These are phyloP conservation scores for Branchipolynoe longqiensis DNA, from an alignment of 2,888 invertebrate species.

Conservation along the genomic window DNA sequence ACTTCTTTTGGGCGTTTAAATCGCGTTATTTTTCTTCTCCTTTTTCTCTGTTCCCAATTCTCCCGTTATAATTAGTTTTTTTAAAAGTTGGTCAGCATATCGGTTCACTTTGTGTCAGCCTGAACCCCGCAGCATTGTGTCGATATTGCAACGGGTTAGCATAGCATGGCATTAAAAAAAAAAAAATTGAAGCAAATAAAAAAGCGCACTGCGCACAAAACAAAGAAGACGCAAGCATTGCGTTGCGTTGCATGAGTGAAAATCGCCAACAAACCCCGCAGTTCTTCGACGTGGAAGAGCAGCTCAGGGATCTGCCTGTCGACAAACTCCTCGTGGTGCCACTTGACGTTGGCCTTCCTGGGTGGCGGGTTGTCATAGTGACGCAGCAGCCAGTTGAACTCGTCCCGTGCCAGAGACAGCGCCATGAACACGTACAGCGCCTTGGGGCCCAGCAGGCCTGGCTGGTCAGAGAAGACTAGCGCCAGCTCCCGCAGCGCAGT, in stretches of 20 bases:
- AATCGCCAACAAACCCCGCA: slow-evolving; percentile 85
- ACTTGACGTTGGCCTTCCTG: slow-evolving; percentile 77
- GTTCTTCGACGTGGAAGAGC: slow-evolving; percentile 98
- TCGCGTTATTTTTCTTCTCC: too few relatives aligned
- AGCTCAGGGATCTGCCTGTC: slow-evolving; percentile 98
- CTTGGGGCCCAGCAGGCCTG: slow-evolving; percentile 98
- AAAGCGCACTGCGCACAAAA: background rate
- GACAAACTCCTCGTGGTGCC: slow-evolving; percentile 85
- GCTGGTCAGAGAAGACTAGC: slow-evolving; percentile 97
- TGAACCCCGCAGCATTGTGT: too few relatives aligned
- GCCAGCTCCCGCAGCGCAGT: slow-evolving; percentile 97
- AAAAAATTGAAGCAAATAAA: background rate
- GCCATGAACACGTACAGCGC: slow-evolving; percentile 98
- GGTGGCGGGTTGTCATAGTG: slow-evolving; percentile 97
- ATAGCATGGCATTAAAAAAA: too few relatives aligned
- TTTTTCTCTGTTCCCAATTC: too few relatives aligned
- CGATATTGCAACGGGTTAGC: too few relatives aligned
- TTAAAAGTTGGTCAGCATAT: too few relatives aligned
- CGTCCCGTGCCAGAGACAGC: slow-evolving; percentile 96
- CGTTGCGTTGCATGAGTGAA: background rate
- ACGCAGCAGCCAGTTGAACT: slow-evolving; percentile 96
- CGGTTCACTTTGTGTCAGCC: too few relatives aligned
- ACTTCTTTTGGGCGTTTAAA: too few relatives aligned
- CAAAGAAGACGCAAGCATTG: background rate
- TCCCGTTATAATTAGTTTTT: too few relatives aligned